Conservation (phyloP, 2,113 vertebrate genomes). For the Cebus imitator region DNA sequence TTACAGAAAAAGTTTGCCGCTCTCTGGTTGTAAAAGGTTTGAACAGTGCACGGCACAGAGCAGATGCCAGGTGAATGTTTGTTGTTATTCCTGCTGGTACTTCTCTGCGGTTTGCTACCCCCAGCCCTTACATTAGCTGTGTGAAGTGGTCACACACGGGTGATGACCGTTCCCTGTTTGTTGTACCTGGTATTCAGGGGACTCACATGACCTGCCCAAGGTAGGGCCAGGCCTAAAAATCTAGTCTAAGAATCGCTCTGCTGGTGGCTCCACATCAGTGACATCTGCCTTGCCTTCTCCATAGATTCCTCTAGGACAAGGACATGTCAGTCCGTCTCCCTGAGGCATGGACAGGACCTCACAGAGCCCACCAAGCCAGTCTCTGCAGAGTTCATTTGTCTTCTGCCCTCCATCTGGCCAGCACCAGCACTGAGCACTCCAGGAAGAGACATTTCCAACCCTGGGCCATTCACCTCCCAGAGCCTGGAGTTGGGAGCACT, state of each 20-base stretch:
- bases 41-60: background rate
- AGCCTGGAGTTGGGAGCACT: background rate
- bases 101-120: background rate
- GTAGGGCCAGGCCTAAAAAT: background rate
- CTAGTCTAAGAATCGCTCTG: background rate
- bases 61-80: background rate
- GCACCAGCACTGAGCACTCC: background rate
- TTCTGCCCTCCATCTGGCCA: background rate
- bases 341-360: background rate
- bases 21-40: background rate
- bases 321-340: background rate
- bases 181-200: background rate
- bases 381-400: background rate
- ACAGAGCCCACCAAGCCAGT: background rate
- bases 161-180: background rate
- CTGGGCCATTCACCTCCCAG: background rate
- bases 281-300: background rate
- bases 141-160: background rate
- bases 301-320: background rate
- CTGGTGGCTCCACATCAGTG: background rate
- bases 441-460: background rate
- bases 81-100: background rate
- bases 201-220: background rate
- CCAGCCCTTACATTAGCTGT: background rate
- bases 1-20: background rate